Evolutionary conservation across 1,140 invertebrate species (phyloP).

Genomic region (Stegodyphus dumicola): DNA sequence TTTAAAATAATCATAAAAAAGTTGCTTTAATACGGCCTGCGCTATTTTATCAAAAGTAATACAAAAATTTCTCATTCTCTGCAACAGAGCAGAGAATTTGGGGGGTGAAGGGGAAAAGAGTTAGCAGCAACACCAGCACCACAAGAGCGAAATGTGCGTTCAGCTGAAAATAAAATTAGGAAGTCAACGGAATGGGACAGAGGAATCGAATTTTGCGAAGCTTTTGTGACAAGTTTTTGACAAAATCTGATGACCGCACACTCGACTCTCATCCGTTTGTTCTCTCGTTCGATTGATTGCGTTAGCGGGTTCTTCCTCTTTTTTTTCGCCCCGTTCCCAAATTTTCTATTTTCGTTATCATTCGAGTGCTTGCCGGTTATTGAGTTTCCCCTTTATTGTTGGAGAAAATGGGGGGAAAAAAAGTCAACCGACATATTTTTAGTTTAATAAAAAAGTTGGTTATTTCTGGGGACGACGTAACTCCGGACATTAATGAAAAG

Average conservation of each 20-base stretch:
- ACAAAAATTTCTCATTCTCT: not conserved
- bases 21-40: no score
- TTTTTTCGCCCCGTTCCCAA: not conserved
- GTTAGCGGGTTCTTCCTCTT: constrained; percentile 14
- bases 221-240: constrained; percentile 54
- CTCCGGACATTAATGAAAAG: no score
- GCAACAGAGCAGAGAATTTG: not conserved
- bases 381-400: constrained; percentile 18
- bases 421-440: not conserved
- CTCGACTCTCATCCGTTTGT: constrained; percentile 24
- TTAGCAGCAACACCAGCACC: no score
- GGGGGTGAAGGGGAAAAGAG: not conserved
- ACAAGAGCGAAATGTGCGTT: not conserved
- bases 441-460: not conserved
- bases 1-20: no score
- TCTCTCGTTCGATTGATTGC: constrained; percentile 34
- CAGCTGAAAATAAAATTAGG: constrained; percentile 52
- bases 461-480: not conserved
- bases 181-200: constrained; percentile 26
- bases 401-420: not conserved
- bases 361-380: constrained; percentile 14
- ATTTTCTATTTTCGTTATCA: constrained; percentile 34
- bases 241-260: constrained; percentile 49
- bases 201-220: constrained; percentile 47
- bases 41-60: no score